A percentile compares a stretch with the other conserved stretches of the same genome.
Evolutionary conservation across 2,888 invertebrate genomes (phyloP).

Genomic region (Aquatica leii): DNA sequence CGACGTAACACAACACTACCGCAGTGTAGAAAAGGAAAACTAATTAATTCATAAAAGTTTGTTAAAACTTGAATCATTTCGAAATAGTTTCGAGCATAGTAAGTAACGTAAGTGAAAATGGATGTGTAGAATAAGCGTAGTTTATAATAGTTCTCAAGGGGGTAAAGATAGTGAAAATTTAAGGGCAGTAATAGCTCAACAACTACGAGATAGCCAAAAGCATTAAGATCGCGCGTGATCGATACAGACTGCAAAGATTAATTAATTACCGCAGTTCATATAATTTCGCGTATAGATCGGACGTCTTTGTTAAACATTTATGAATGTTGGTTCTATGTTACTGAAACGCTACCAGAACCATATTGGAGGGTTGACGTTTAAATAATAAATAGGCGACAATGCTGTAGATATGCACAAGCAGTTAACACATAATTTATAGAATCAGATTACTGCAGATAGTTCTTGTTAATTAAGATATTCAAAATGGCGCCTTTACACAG

Average conservation of each 20-base stretch:
- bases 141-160: constrained; percentile 33
- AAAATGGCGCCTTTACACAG: background rate
- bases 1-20: background rate
- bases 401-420: constrained; percentile 36
- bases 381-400: constrained; percentile 26
- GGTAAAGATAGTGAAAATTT: constrained; percentile 34
- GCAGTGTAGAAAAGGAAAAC: too few relatives aligned
- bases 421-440: constrained; percentile 41
- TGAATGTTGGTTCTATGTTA: background rate
- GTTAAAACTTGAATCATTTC: constrained; percentile 12
- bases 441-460: constrained; percentile 17
- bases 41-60: background rate
- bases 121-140: constrained; percentile 28
- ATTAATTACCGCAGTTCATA: constrained; percentile 37
- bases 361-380: background rate
- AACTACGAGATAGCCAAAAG: constrained; percentile 35
- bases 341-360: constrained; percentile 1
- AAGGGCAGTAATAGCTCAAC: constrained; percentile 33
- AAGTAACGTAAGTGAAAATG: constrained; percentile 27
- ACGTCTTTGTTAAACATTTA: constrained; percentile 20
- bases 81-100: constrained; percentile 15
- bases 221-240: constrained; percentile 53
- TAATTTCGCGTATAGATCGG: constrained; percentile 19
- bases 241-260: constrained; percentile 42
- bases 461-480: constrained; percentile 17